phyloP scores from a whole-genome alignment of 35 echinoderm and acorn worm genomes.

The Holothuria glaberrima region DNA sequence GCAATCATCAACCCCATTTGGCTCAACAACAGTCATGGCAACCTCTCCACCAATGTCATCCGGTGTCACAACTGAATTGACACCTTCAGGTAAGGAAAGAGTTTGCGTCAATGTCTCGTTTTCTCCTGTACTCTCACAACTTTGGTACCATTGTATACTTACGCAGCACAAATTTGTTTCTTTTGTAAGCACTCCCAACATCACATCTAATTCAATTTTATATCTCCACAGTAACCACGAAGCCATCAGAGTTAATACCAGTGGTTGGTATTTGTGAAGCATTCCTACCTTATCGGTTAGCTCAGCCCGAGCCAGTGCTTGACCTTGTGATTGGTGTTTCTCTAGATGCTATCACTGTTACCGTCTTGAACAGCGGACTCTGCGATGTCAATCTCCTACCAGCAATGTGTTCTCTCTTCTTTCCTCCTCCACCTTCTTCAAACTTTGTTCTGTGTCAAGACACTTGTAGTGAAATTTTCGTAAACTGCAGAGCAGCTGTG shows the following conservation, averaged over 20 bases:
- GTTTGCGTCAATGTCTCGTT: too few relatives aligned
- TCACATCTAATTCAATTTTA: too few relatives aligned
- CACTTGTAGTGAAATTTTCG: neutral
- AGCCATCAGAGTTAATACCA: neutral
- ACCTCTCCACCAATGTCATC: too few relatives aligned
- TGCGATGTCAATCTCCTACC: neutral
- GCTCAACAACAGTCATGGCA: too few relatives aligned
- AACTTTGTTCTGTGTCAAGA: neutral
- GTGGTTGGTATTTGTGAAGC: neutral
- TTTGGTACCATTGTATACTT: too few relatives aligned
- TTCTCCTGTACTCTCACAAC: too few relatives aligned
- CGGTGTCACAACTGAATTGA: too few relatives aligned
- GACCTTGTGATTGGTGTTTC: neutral
- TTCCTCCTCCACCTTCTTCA: slow-evolving; percentile 34
- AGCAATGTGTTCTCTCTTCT: slow-evolving; percentile 24
- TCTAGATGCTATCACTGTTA: neutral
- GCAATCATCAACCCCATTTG: too few relatives aligned
- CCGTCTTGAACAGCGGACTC: neutral
- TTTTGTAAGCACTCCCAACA: too few relatives aligned
- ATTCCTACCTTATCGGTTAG: neutral
- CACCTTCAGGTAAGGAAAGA: too few relatives aligned
- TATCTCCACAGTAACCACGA: neutral
- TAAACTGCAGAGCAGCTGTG: neutral
- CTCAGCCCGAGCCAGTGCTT: neutral
- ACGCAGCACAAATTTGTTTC: too few relatives aligned